phyloP scores from a whole-genome alignment of 2,888 invertebrate genomes.

The Aethes cnicana region DNA sequence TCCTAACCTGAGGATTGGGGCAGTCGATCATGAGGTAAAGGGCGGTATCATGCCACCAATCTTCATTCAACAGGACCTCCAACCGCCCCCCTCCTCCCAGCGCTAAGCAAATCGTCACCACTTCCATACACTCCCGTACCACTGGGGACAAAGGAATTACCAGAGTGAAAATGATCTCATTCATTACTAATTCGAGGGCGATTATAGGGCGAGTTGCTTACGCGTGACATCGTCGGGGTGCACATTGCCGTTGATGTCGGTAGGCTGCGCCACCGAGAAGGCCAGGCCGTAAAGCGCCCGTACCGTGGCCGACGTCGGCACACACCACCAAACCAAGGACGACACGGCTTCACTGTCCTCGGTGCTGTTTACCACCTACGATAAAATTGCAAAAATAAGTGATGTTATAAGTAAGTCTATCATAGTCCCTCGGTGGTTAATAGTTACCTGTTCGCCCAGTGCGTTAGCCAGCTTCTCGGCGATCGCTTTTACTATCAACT shows the following conservation, averaged over 20 bases:
- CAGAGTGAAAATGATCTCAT: neutral
- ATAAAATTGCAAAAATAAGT: neutral
- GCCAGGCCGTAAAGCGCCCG: slow-evolving; percentile 71
- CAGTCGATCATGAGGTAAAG: slow-evolving; percentile 94
- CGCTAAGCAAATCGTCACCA: slow-evolving; percentile 93
- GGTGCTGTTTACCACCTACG: slow-evolving; percentile 62
- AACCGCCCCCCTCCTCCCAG: slow-evolving; percentile 93
- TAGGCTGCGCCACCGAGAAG: slow-evolving; percentile 64
- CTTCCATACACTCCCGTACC: slow-evolving; percentile 96
- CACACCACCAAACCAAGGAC: slow-evolving; percentile 70
- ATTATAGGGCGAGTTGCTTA: slow-evolving; percentile 43
- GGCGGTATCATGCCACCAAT: slow-evolving; percentile 94
- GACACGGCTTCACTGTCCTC: slow-evolving; percentile 69
- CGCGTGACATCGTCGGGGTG: slow-evolving; percentile 86
- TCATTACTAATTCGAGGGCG: neutral
- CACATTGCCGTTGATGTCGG: slow-evolving; percentile 63
- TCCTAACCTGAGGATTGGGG: slow-evolving; percentile 84
- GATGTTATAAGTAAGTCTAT: too few relatives aligned
- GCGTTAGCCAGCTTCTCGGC: slow-evolving; percentile 91
- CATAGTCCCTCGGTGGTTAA: too few relatives aligned
- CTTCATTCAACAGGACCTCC: slow-evolving; percentile 90
- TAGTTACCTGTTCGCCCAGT: slow-evolving; percentile 87
- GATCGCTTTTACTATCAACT: slow-evolving; percentile 91
- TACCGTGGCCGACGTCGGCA: slow-evolving; percentile 71
- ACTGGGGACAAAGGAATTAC: slow-evolving; percentile 70